Conservation (phyloP, 2,888 invertebrate genomes). For the Ophonus ardosiacus region DNA sequence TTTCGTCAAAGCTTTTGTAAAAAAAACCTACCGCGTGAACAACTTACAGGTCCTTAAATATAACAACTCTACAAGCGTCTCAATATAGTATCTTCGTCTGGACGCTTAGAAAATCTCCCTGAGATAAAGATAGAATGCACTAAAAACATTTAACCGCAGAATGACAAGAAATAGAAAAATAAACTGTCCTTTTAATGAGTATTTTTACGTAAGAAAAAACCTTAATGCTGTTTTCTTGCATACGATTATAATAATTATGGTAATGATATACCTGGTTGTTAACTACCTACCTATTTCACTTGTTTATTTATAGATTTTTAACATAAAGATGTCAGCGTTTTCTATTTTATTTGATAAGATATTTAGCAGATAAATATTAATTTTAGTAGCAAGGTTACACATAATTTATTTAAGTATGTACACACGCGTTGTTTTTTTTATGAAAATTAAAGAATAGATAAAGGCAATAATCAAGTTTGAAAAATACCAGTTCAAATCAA, state of each 20-base stretch:
- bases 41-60: conserved; percentile 6
- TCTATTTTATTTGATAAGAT: conserved; percentile 25
- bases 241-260: conserved; percentile 17
- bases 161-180: conserved; percentile 6
- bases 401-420: background rate
- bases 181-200: background rate
- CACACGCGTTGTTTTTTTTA: background rate
- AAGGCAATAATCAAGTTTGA: no score
- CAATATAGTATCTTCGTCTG: conserved; percentile 6
- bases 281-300: background rate
- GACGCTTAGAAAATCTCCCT: background rate
- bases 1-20: conserved; percentile 9
- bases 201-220: conserved; percentile 6
- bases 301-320: conserved; percentile 29
- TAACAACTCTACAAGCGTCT: background rate
- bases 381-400: background rate
- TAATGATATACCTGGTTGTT: conserved; percentile 7
- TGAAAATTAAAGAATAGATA: background rate
- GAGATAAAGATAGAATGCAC: conserved; percentile 9
- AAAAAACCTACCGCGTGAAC: conserved; percentile 19
- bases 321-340: conserved; percentile 3
- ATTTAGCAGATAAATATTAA: conserved; percentile 16
- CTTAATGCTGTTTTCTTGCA: conserved; percentile 32
- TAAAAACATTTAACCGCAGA: background rate
- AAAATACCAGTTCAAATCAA: no score